These are phyloP conservation scores for Myrmecophaga tridactyla DNA, from an alignment of 2,113 vertebrate genomes.

Conservation along the genomic window DNA sequence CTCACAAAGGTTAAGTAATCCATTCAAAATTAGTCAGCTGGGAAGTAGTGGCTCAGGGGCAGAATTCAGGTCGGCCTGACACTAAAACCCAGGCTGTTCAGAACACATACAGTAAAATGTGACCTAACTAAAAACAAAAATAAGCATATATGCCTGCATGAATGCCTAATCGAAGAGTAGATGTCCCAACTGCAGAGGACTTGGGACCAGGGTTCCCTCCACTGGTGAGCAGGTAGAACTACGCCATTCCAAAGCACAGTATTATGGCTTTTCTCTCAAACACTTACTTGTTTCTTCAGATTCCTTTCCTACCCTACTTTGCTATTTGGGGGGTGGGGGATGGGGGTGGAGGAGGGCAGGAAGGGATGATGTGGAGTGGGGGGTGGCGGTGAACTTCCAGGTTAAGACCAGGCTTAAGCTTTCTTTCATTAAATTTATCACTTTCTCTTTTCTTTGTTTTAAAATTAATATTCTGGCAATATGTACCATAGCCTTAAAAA, in stretches of 20 bases:
- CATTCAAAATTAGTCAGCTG: not conserved
- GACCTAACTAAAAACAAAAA: not conserved
- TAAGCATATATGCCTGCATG: too few relatives aligned
- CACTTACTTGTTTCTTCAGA: not conserved
- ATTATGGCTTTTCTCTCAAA: not conserved
- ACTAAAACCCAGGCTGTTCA: not conserved
- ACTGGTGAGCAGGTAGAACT: not conserved
- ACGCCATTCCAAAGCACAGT: not conserved
- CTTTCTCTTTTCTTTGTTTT: not conserved
- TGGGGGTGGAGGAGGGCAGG: too few relatives aligned
- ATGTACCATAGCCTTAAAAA: not conserved
- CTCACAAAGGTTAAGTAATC: not conserved
- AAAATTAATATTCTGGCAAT: not conserved
- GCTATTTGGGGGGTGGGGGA: not conserved
- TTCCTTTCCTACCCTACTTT: not conserved
- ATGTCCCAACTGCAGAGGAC: fast-evolving
- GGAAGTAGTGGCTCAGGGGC: not conserved
- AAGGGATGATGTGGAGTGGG: too few relatives aligned
- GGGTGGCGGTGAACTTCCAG: not conserved
- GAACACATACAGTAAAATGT: not conserved
- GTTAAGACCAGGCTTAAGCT: not conserved
- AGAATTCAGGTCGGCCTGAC: not conserved
- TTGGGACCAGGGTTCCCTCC: not conserved
- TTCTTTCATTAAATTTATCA: not conserved
- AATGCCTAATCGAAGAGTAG: not conserved